phyloP scores from a whole-genome alignment of 2,113 vertebrate genomes.

The Chaetops frenatus region DNA sequence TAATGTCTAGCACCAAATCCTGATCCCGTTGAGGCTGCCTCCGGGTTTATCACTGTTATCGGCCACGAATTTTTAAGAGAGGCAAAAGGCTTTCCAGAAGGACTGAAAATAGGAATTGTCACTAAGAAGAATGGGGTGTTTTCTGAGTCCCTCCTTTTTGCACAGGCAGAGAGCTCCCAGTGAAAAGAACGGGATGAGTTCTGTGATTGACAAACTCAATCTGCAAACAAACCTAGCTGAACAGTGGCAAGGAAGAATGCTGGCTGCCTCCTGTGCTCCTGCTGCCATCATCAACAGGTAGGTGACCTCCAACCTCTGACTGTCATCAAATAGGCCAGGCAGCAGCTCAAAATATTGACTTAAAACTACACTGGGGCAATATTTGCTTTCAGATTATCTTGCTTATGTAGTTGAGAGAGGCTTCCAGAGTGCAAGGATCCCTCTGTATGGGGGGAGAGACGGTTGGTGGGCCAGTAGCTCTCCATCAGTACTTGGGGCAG shows the following conservation, averaged over 20 bases:
- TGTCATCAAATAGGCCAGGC: background rate
- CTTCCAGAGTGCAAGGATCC: background rate
- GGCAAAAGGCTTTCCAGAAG: background rate
- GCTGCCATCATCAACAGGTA: constrained; percentile 1
- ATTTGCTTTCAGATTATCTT: constrained; percentile 23
- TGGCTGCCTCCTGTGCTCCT: background rate
- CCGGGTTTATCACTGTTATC: background rate
- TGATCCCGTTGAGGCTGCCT: background rate
- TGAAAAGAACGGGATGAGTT: background rate
- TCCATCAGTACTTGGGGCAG: background rate
- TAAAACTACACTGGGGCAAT: background rate
- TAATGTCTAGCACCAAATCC: background rate
- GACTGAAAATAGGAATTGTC: background rate
- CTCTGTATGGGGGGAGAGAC: accelerated
- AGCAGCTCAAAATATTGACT: constrained; percentile 35
- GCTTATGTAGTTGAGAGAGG: background rate
- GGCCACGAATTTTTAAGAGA: background rate
- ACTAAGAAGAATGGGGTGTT: accelerated
- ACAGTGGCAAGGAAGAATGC: background rate
- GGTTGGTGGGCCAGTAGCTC: background rate
- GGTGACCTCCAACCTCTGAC: constrained; percentile 18
- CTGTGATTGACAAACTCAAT: background rate
- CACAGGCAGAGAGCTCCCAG: background rate
- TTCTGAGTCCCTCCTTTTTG: background rate
- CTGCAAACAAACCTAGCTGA: background rate